Conservation (phyloP, 1,140 invertebrate species). For the Drosophila murphyi region DNA sequence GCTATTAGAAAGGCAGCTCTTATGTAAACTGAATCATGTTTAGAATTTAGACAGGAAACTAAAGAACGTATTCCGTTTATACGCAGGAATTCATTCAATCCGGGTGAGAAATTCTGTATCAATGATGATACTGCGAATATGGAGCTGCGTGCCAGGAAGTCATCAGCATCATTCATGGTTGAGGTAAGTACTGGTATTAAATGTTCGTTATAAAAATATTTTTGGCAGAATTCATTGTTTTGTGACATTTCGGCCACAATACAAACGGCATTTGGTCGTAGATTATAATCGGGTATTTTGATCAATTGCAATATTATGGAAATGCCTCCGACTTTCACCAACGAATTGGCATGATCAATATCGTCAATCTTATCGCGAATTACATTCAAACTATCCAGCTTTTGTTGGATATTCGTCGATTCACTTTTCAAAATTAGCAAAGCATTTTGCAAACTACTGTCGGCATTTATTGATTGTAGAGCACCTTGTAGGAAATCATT, state of each 20-base stretch:
- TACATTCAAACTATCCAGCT: constrained; percentile 48
- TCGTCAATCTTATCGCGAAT: constrained; percentile 67
- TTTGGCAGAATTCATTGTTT: constrained; percentile 63
- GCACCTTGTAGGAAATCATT: constrained; percentile 50
- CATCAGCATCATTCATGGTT: constrained; percentile 53
- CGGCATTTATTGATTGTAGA: constrained; percentile 48
- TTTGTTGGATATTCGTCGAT: constrained; percentile 38
- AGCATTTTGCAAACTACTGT: constrained; percentile 51
- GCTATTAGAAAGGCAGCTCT: constrained; percentile 66
- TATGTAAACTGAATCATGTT: constrained; percentile 48
- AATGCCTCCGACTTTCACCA: constrained; percentile 61
- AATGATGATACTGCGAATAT: constrained; percentile 65
- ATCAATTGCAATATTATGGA: constrained; percentile 36
- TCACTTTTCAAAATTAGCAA: constrained; percentile 35
- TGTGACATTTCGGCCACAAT: constrained; percentile 66
- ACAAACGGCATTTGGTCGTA: constrained; percentile 42
- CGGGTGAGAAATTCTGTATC: constrained; percentile 58
- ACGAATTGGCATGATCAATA: constrained; percentile 58
- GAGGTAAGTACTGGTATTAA: constrained; percentile 39
- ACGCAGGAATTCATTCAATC: constrained; percentile 48
- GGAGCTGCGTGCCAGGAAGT: constrained; percentile 47
- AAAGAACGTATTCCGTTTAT: constrained; percentile 47
- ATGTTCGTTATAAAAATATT: constrained; percentile 51
- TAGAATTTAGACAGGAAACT: constrained; percentile 43
- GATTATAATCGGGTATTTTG: constrained; percentile 14